Conservation (phyloP, 2,888 invertebrate genomes). For the Synanthedon andrenaeformis region DNA sequence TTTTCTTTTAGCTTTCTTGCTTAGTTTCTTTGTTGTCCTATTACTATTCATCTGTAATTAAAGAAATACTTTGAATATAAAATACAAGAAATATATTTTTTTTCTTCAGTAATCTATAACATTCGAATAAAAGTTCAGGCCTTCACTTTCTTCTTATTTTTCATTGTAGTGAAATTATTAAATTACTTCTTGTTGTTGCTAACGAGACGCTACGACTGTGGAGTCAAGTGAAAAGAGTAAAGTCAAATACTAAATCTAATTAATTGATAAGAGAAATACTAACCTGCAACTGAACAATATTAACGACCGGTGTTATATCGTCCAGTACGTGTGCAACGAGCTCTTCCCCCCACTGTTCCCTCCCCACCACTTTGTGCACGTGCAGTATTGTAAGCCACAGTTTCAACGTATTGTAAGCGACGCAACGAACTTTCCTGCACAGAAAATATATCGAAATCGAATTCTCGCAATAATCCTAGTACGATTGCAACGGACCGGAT, state of each 20-base stretch:
- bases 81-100: too few species aligned
- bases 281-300: conserved; percentile 41
- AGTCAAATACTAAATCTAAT: too few species aligned
- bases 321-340: conserved; percentile 27
- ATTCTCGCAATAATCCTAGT: too few species aligned
- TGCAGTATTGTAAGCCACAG: conserved; percentile 33
- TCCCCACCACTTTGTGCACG: conserved; percentile 18
- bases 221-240: too few species aligned
- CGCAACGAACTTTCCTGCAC: conserved; percentile 34
- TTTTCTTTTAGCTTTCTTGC: conserved; percentile 53
- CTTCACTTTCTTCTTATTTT: too few species aligned
- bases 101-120: too few species aligned
- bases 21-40: conserved; percentile 44
- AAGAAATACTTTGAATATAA: not conserved
- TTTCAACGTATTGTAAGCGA: conserved; percentile 33
- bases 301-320: conserved; percentile 35
- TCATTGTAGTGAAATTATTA: too few species aligned
- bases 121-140: too few species aligned
- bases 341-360: conserved; percentile 28
- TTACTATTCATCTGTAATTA: conserved; percentile 31
- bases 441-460: not conserved
- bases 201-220: too few species aligned
- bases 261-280: conserved; percentile 9
- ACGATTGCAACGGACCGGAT: too few species aligned
- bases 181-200: too few species aligned